Evolutionary conservation across 2,797 vertebrate species (phyloP).

Genomic region (Gymnopithys bicolor): DNA sequence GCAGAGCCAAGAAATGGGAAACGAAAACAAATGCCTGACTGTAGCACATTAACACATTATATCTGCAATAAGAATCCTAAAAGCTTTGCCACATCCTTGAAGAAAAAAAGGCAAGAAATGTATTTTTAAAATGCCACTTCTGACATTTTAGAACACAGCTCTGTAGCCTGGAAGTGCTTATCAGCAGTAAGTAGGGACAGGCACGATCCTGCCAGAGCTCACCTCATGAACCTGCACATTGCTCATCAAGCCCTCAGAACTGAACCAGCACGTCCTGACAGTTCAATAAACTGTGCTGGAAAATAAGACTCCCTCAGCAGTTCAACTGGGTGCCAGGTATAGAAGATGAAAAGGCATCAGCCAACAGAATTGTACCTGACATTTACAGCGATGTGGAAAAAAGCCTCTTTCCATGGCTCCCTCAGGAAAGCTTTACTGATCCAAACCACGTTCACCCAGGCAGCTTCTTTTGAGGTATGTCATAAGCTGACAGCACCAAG

Average conservation of each 20-base stretch:
- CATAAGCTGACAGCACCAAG: not conserved
- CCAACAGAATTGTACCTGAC: not conserved
- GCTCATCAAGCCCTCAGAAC: not conserved
- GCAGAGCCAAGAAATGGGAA: not conserved
- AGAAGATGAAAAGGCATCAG: not conserved
- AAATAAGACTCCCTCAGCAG: not conserved
- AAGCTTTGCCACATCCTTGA: not conserved
- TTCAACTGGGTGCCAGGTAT: not conserved
- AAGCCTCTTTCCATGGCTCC: not conserved
- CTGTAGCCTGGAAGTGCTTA: not conserved
- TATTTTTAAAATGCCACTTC: not conserved
- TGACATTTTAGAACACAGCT: not conserved
- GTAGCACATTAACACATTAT: not conserved
- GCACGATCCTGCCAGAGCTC: not conserved
- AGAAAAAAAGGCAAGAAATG: not conserved
- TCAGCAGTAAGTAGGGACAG: not conserved
- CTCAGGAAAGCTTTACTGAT: not conserved
- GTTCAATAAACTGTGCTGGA: not conserved
- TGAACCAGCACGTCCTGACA: not conserved
- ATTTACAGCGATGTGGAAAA: not conserved
- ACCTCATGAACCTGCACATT: not conserved
- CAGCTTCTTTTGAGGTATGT: not conserved
- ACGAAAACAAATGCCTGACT: not conserved
- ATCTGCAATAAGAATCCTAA: not conserved
- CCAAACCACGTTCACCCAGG: not conserved